A percentile compares a stretch with the other conserved stretches of the same genome.
Conservation (phyloP, 2,113 vertebrate species). For the Scalopus aquaticus region DNA sequence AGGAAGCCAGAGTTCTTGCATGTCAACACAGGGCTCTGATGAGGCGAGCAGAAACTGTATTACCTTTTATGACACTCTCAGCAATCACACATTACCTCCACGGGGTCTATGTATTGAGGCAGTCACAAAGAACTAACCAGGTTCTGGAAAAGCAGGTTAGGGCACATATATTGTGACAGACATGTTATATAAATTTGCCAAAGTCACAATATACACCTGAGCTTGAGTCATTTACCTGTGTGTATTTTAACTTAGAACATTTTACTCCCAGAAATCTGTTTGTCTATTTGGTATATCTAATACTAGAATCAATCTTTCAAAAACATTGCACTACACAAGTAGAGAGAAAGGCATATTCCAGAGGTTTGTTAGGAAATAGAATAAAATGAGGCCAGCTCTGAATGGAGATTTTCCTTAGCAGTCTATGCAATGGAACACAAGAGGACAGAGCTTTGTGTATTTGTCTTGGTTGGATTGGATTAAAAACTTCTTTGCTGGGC, state of each 20-base stretch:
- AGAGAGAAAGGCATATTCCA: background rate
- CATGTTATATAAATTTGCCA: background rate
- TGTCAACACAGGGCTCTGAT: background rate
- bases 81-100: background rate
- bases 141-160: background rate
- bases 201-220: background rate
- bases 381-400: background rate
- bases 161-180: background rate
- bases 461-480: background rate
- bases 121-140: background rate
- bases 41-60: background rate
- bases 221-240: background rate
- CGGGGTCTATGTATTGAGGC: background rate
- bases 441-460: background rate
- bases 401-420: background rate
- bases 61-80: background rate
- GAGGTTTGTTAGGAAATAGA: background rate
- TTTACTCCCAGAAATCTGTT: background rate
- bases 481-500: background rate
- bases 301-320: background rate
- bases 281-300: background rate
- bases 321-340: background rate
- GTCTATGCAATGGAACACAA: background rate
- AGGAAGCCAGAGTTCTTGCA: background rate
- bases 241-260: background rate